A percentile compares a stretch with the other conserved stretches of the same genome.
Conservation (phyloP, 2,113 vertebrate species). For the Phaethon lepturus region DNA sequence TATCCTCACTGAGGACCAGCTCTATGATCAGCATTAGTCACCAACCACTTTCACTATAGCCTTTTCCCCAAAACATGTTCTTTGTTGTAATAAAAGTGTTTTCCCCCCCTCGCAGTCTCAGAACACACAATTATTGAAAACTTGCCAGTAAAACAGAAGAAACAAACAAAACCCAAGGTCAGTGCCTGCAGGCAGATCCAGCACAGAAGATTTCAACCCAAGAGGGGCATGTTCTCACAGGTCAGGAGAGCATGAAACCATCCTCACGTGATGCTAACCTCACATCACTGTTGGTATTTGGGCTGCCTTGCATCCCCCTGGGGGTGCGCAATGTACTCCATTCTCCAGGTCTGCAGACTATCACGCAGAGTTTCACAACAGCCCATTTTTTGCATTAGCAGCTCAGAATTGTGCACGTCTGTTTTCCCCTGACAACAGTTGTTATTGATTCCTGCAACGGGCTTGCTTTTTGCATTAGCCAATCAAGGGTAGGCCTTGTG, state of each 20-base stretch:
- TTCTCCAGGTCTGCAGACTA: background rate
- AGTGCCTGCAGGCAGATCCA: background rate
- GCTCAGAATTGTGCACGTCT: background rate
- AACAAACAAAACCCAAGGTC: background rate
- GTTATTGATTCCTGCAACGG: background rate
- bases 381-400: background rate
- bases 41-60: background rate
- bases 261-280: background rate
- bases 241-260: background rate
- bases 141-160: background rate
- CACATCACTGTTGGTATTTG: background rate
- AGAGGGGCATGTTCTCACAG: background rate
- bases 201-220: background rate
- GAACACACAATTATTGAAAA: background rate
- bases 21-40: background rate
- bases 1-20: background rate
- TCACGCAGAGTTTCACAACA: background rate
- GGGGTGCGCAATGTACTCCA: background rate
- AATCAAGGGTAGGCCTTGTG: background rate
- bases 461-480: background rate
- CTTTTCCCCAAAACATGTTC: background rate
- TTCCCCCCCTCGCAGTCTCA: background rate
- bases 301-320: background rate
- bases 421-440: background rate
- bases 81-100: background rate